Evolutionary conservation across 2,888 invertebrate species (phyloP).

Genomic region (Xanthia icteritia): DNA sequence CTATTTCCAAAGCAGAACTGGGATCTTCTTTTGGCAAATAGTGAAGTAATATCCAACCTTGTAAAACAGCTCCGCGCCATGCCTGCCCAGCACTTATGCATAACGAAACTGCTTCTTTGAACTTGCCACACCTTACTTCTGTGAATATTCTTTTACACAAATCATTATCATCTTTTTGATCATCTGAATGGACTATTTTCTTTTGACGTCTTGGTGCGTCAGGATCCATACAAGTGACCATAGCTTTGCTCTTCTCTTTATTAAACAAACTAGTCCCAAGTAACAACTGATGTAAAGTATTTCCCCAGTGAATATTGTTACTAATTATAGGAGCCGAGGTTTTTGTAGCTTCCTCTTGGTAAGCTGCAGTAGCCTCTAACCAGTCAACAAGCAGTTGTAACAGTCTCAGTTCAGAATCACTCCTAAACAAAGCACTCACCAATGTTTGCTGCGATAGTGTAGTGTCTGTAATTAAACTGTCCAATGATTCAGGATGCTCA

Average conservation of each 20-base stretch:
- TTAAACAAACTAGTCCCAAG: slow-evolving; percentile 87
- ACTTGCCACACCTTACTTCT: slow-evolving; percentile 95
- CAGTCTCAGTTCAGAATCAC: slow-evolving; percentile 91
- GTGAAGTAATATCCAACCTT: slow-evolving; percentile 97
- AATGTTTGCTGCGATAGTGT: slow-evolving; percentile 84
- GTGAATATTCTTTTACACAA: slow-evolving; percentile 91
- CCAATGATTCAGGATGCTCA: slow-evolving; percentile 89
- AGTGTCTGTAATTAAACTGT: slow-evolving; percentile 82
- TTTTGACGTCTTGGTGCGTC: slow-evolving; percentile 96
- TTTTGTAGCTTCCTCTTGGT: slow-evolving; percentile 92
- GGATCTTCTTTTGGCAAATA: slow-evolving; percentile 93
- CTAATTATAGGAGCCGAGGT: slow-evolving; percentile 84
- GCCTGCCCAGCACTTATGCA: slow-evolving; percentile 97
- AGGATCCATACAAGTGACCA: slow-evolving; percentile 95
- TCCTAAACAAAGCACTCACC: slow-evolving; percentile 83
- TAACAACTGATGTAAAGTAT: slow-evolving; percentile 95
- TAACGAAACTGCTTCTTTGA: slow-evolving; percentile 95
- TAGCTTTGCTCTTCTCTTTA: slow-evolving; percentile 83
- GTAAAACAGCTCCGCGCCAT: slow-evolving; percentile 97
- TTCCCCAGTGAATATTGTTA: slow-evolving; percentile 96
- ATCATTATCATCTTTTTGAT: slow-evolving; percentile 93
- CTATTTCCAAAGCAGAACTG: slow-evolving; percentile 90
- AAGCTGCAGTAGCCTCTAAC: slow-evolving; percentile 96
- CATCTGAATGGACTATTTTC: slow-evolving; percentile 95
- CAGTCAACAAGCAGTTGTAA: slow-evolving; percentile 97